Base-by-base conservation (phyloP, 92 coral and sea anemone species). In the Paragorgia papillata region DNA sequence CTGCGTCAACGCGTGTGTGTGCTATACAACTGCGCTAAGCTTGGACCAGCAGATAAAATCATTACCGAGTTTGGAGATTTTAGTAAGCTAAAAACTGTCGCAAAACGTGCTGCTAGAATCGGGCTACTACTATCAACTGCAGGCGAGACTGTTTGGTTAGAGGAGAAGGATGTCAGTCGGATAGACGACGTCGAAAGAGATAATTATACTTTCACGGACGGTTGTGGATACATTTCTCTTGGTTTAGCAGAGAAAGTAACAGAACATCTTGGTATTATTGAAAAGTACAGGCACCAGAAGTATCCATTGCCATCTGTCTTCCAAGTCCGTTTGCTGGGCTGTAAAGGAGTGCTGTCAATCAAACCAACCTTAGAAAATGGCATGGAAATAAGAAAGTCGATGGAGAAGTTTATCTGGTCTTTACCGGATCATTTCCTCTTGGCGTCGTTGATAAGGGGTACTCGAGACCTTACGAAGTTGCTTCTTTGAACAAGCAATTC, bases 21-120 rank as follows among this genome's bases (percentile, higher is more conserved):
- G 51, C 88, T 93, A 62, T 82, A 88, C 56, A 93, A 87, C 81
- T n/a, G n/a, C n/a, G 83, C 84, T 44, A 63, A 76, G 6, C 32
- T 25, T 27, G 94, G 80, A 18, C 68, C 85, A 5, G 86, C 89
- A 26, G 90, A 79, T 51, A 83, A 83, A 39, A 93, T 93, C 78
- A 84, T 93, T 7, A 74, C 88, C 1, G 58, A 63, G 62, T 93
- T 93, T 69, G 97, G 97, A 31, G 71, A 82, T 24, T 91, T 91
- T 75, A 87, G 79, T 22, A 75, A 50, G 69, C 80, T 91, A 28
- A 85, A 56, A 55, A 83, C 86, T 20, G 88, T 89, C 14, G 91
- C 97, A 3, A 91, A 91, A 62, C 85, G 97, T 84, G 90, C 92
- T 20, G 97, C 97, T 20, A 76, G 97, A 35, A 86, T 91, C 26